Conservation (phyloP, 2,888 invertebrate species). For the Homarus gammarus region DNA sequence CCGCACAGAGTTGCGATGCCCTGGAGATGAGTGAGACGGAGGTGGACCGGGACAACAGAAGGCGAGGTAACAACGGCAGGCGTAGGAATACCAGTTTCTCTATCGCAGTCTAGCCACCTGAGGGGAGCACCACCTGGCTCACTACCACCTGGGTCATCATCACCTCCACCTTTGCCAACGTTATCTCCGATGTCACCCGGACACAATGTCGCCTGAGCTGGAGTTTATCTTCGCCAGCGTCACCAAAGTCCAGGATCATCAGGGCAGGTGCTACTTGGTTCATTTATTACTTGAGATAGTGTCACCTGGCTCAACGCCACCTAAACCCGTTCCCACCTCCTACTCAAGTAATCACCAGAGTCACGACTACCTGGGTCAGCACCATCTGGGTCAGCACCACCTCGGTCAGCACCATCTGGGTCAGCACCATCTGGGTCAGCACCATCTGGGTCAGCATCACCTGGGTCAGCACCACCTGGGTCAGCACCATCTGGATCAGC, state of each 20-base stretch:
- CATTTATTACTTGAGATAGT: not conserved
- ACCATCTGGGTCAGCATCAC: not conserved
- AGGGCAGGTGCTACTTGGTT: not conserved
- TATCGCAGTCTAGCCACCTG: constrained; percentile 45
- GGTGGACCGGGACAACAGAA: constrained; percentile 64
- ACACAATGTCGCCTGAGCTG: not conserved
- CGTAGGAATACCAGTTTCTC: constrained; percentile 57
- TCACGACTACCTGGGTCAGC: not conserved
- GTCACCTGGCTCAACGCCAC: not conserved
- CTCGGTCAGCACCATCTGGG: not conserved
- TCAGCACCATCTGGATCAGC: no score
- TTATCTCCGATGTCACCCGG: no score
- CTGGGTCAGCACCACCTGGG: not conserved
- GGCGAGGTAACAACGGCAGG: constrained; percentile 38
- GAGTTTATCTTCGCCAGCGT: not conserved
- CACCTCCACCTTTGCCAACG: not conserved
- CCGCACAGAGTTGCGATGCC: constrained; percentile 61
- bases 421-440: not conserved
- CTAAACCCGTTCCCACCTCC: not conserved
- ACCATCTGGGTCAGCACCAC: no score
- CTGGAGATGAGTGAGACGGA: constrained; percentile 72
- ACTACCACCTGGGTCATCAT: not conserved
- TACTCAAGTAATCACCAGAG: not conserved
- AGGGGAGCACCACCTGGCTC: not conserved
- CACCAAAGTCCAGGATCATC: not conserved